Evolutionary conservation across 2,113 vertebrate species (phyloP), one percentile per base, ranked within the genome.

Genomic region (Pungitius pungitius): DNA sequence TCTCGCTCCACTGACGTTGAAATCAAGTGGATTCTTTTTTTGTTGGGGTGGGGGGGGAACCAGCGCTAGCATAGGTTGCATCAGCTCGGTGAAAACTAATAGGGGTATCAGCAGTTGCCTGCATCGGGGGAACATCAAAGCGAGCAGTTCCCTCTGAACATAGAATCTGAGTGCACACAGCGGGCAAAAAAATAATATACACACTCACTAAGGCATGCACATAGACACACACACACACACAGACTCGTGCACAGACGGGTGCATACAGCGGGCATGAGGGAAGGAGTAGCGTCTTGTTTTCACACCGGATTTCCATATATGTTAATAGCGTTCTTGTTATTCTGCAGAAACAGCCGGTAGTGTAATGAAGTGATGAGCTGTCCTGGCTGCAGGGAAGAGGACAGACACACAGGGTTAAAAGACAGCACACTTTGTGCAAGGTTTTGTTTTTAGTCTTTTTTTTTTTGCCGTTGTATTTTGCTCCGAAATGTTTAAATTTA

Each of bases 111-210:
- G 90, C 83, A 86, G 83, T 88, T 92, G 89, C 90, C 89, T 89
- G 87, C 88, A 87, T 86, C 77, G 77, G 84, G 51, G 82, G 85
- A 92, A 94, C 91, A 91, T 94, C 91, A 94, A 94, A 94, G 91
- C 72, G 7, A 88, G 89, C 89, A 87, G 88, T 91, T 88, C 89
- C 90, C 88, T 89, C 87, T 89, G 90, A 92, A 89, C 84, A 83
- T 62, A 84, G 66, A 88, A 77, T 87, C 75, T 14, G 88, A 78
- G 92, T 94, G 91, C 93, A 92, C 52, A 45, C 75, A 78, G 91
- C 77, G 92, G 92, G 87, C 91, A 92, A 77, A 83, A 64, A 84
- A 71, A 75, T 35, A 54, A 54, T 17, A 76, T 68, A 42, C 63
- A 67, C 45, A 56, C 43, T 73, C 58, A 42, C 72, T 33, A 18